phyloP scores from a whole-genome alignment of 1,140 invertebrate genomes.

The Aphaenogaster ashmeadi region DNA sequence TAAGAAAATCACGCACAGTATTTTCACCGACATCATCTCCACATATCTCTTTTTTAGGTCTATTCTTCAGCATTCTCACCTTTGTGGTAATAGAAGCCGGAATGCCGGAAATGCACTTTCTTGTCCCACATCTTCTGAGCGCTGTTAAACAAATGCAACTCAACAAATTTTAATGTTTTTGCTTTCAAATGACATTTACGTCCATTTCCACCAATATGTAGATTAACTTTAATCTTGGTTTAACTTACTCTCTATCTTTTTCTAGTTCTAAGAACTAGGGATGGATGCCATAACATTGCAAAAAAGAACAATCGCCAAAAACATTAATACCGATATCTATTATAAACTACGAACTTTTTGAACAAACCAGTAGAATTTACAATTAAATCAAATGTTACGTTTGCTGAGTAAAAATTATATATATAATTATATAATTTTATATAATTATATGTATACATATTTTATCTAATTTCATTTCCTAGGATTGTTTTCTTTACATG shows the following conservation, averaged over 20 bases:
- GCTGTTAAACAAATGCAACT: background rate
- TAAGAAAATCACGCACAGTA: background rate
- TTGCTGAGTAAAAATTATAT: background rate
- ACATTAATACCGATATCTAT: background rate
- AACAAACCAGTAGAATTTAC: conserved; percentile 2
- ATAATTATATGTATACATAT: background rate
- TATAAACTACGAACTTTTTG: background rate
- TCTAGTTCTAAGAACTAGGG: no score
- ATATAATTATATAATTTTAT: background rate
- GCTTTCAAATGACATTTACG: background rate
- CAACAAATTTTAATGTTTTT: conserved; percentile 1
- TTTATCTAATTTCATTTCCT: background rate
- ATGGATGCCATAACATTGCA: background rate
- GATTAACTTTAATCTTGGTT: no score
- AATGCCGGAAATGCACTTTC: background rate
- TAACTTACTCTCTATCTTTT: no score
- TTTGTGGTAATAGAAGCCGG: background rate
- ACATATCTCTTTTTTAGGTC: background rate
- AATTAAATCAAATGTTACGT: background rate
- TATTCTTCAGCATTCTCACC: background rate
- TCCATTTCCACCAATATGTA: background rate
- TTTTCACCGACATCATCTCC: background rate
- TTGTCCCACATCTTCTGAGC: background rate
- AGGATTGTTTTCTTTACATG: background rate
- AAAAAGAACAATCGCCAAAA: background rate